A percentile compares a stretch with the other conserved stretches of the same genome.
These are phyloP conservation scores for Arctia plantaginis DNA, from an alignment of 2,888 invertebrate genomes.

Conservation along the genomic window DNA sequence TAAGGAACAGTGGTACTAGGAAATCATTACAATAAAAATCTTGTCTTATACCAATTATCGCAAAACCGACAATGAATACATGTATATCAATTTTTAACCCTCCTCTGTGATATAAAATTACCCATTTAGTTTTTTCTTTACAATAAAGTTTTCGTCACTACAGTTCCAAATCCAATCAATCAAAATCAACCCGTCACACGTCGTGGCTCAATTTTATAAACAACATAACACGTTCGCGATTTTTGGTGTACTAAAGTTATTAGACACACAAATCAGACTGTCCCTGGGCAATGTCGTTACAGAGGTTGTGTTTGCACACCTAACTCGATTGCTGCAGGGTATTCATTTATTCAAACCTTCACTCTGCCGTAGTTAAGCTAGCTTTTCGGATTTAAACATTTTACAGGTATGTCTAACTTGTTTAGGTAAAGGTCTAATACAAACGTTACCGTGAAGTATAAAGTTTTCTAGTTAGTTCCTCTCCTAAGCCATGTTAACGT, in stretches of 20 bases:
- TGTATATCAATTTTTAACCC: neutral
- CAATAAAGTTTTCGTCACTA: neutral
- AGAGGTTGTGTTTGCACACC: constrained; percentile 58
- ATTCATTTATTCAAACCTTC: constrained; percentile 72
- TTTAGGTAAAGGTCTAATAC: constrained; percentile 4
- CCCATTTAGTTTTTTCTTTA: neutral
- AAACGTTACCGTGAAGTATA: neutral
- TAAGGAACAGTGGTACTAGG: too few relatives aligned
- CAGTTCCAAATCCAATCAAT: constrained; percentile 12
- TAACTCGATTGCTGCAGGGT: constrained; percentile 69
- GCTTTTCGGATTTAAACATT: constrained; percentile 47
- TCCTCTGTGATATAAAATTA: neutral
- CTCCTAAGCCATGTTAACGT: neutral
- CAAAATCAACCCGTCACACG: neutral
- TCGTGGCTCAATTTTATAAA: neutral
- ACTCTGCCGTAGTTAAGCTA: constrained; percentile 61
- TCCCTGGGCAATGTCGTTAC: constrained; percentile 46
- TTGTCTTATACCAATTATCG: neutral
- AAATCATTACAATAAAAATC: too few relatives aligned
- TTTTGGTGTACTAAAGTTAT: constrained; percentile 45
- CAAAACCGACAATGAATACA: neutral
- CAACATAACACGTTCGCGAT: constrained; percentile 21
- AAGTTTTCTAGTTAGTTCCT: neutral
- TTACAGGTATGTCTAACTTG: constrained; percentile 47
- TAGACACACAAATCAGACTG: constrained; percentile 47